These are phyloP conservation scores for Oceanodroma leucorhoa DNA, from an alignment of 2,797 vertebrate genomes.

Conservation along the genomic window DNA sequence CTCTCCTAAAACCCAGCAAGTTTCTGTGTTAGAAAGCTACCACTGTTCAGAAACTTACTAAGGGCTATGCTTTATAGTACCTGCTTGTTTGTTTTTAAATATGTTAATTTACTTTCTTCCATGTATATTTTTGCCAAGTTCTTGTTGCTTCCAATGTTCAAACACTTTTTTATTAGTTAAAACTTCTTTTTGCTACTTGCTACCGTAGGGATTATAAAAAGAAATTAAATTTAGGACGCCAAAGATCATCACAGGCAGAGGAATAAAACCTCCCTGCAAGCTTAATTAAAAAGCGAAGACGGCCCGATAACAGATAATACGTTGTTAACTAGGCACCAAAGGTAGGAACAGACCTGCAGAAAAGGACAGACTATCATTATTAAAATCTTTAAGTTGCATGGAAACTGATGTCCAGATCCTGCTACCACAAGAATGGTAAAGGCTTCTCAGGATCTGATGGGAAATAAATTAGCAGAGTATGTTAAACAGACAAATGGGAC, in stretches of 20 bases:
- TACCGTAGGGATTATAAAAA: background rate
- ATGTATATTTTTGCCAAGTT: background rate
- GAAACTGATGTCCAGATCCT: background rate
- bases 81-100: background rate
- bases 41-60: background rate
- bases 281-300: constrained; percentile 7
- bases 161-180: background rate
- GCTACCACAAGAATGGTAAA: background rate
- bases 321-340: background rate
- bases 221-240: constrained; percentile 5
- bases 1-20: background rate
- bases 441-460: background rate
- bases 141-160: background rate
- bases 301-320: background rate
- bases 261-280: constrained; percentile 4
- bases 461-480: background rate
- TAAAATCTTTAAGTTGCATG: background rate
- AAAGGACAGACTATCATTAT: background rate
- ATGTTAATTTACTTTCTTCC: background rate
- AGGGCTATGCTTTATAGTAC: background rate
- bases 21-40: background rate
- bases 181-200: background rate
- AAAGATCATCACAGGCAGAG: background rate
- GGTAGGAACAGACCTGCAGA: background rate
- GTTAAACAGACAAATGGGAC: background rate